Percentiles rank a stretch among this genome's conserved stretches.
Evolutionary conservation across 1,140 invertebrate genomes (phyloP).

Genomic region (Druon quercuslanigerum): DNA sequence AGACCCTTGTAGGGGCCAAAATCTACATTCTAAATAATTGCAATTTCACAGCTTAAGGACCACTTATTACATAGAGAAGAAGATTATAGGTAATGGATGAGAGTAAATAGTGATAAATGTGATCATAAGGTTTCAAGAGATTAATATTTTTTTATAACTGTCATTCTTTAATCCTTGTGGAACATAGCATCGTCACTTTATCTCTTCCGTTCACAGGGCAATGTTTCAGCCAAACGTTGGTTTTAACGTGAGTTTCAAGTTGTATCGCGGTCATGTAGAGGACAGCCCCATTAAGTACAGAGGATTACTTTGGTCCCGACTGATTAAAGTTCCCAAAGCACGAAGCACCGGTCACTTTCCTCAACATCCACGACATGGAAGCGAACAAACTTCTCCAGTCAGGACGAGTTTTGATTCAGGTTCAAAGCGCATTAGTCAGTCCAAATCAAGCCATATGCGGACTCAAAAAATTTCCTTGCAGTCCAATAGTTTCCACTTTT

Average conservation of each 20-base stretch:
- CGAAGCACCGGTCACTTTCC: conserved; percentile 36
- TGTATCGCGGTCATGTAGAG: conserved; percentile 38
- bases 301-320: conserved; percentile 57
- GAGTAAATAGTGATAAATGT: background rate
- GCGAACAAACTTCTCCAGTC: conserved; percentile 1
- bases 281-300: conserved; percentile 50
- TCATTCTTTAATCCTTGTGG: background rate
- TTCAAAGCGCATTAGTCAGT: background rate
- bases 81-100: background rate
- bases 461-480: too few species aligned
- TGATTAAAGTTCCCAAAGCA: conserved; percentile 53
- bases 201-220: conserved; percentile 2
- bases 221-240: conserved; percentile 26
- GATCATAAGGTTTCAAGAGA: background rate
- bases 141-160: conserved; percentile 18
- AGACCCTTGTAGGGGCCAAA: too few species aligned
- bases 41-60: too few species aligned
- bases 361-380: background rate
- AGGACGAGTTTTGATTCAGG: conserved; percentile 1
- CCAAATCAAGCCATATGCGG: background rate
- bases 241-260: conserved; percentile 45
- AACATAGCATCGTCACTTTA: conserved; percentile 18
- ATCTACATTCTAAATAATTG: too few species aligned
- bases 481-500: too few species aligned
- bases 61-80: background rate